A percentile compares a stretch with the other conserved stretches of the same genome.
These are phyloP conservation scores for Aspidapion aeneum DNA, from an alignment of 2,888 invertebrate species.

Conservation along the genomic window DNA sequence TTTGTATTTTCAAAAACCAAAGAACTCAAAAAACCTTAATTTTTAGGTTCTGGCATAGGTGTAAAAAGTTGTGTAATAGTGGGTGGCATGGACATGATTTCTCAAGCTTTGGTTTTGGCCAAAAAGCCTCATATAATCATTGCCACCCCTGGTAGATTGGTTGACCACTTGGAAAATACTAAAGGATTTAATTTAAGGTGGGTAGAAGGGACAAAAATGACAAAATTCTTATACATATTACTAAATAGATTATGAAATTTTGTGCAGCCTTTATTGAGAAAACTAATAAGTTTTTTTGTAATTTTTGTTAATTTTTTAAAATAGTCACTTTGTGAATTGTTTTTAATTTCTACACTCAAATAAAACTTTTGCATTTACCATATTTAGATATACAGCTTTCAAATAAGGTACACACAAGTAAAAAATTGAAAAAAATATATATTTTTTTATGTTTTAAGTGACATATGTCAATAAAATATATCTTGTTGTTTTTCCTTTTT, in stretches of 20 bases:
- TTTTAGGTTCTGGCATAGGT: conserved; percentile 78
- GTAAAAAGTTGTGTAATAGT: conserved; percentile 96
- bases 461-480: too few species aligned
- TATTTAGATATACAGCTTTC: too few species aligned
- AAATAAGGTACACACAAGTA: too few species aligned
- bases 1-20: neutral
- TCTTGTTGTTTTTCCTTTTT: too few species aligned
- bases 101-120: conserved; percentile 84
- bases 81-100: conserved; percentile 98
- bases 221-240: conserved; percentile 51
- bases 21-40: neutral
- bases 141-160: conserved; percentile 92
- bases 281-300: conserved; percentile 4
- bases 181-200: conserved; percentile 81
- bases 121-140: conserved; percentile 97
- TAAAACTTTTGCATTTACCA: too few species aligned
- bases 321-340: too few species aligned
- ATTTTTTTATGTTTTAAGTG: too few species aligned
- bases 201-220: conserved; percentile 61
- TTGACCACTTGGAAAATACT: conserved; percentile 96
- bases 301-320: too few species aligned
- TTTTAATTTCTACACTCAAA: too few species aligned
- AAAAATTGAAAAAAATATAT: too few species aligned
- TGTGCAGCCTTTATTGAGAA: neutral
- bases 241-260: too few species aligned